A percentile compares a stretch with the other conserved stretches of the same genome.
These are phyloP conservation scores for Dipodomys spectabilis DNA, from an alignment of 2,113 vertebrate species.

Conservation along the genomic window DNA sequence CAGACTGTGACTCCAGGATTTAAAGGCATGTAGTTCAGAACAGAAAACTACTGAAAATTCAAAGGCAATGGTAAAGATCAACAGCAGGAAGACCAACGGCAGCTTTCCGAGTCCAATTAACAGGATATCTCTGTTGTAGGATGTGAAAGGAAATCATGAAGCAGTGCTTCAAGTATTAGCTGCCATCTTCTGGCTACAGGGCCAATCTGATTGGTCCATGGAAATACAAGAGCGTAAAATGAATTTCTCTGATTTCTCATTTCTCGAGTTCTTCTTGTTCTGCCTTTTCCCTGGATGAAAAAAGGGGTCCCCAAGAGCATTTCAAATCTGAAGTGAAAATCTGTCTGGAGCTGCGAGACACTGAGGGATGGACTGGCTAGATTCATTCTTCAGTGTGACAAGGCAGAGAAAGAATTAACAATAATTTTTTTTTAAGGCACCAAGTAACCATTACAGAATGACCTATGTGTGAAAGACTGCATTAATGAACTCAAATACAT, in stretches of 20 bases:
- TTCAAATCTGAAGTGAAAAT: background rate
- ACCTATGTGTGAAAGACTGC: background rate
- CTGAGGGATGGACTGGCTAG: background rate
- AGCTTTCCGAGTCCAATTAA: background rate
- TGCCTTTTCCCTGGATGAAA: background rate
- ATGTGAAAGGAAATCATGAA: background rate
- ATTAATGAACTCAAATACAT: background rate
- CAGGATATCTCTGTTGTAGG: accelerated
- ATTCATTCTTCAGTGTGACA: background rate
- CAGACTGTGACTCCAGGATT: background rate
- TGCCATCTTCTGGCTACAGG: background rate
- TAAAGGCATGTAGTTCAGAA: slow-evolving; percentile 15
- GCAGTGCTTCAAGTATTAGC: background rate
- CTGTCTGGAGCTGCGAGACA: background rate
- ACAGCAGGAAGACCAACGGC: background rate
- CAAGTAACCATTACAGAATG: background rate
- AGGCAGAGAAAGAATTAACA: background rate
- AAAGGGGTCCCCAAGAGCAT: background rate
- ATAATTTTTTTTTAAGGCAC: background rate
- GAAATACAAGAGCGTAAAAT: background rate
- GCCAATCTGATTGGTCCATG: background rate
- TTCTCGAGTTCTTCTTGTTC: background rate
- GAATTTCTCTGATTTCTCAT: background rate
- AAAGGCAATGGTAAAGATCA: background rate
- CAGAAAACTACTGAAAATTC: background rate